These are phyloP conservation scores for Nycticebus coucang DNA, from an alignment of 2,113 vertebrate genomes.

Conservation along the genomic window DNA sequence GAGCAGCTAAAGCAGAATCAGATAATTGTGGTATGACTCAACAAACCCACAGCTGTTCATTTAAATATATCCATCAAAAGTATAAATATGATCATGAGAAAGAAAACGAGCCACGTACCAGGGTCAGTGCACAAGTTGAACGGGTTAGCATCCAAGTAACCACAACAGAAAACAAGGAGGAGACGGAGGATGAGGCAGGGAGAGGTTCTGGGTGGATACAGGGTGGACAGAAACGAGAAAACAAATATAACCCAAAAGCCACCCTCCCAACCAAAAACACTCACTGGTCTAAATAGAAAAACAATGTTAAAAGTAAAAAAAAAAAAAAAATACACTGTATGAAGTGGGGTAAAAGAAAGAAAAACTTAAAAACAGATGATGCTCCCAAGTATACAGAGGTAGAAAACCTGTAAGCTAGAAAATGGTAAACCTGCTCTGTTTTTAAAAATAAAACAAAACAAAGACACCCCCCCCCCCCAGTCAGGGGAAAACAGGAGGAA, in stretches of 20 bases:
- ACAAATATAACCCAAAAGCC: not conserved
- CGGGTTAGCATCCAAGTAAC: conserved; percentile 20
- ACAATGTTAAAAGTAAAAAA: not conserved
- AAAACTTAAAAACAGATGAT: conserved; percentile 6
- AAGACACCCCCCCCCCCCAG: not conserved
- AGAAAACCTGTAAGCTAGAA: not conserved
- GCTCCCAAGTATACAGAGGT: not conserved
- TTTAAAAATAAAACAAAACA: conserved; percentile 33
- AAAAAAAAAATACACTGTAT: not conserved
- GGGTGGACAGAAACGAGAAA: not conserved
- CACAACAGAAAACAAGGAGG: conserved; percentile 68
- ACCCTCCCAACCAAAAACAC: not conserved
- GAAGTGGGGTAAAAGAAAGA: not conserved
- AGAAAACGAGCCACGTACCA: conserved; percentile 19
- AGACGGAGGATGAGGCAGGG: not conserved
- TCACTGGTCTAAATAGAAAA: not conserved
- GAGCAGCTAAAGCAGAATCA: conserved; percentile 72
- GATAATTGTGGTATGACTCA: conserved; percentile 77
- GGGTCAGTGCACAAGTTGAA: conserved; percentile 36
- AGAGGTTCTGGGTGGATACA: not conserved
- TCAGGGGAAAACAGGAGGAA: not conserved
- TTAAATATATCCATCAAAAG: conserved; percentile 78
- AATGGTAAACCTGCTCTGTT: not conserved
- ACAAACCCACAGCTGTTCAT: conserved; percentile 74
- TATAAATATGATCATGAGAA: conserved; percentile 58